phyloP scores from a whole-genome alignment of 2,797 vertebrate genomes.

The Melanotaenia pygmaea region DNA sequence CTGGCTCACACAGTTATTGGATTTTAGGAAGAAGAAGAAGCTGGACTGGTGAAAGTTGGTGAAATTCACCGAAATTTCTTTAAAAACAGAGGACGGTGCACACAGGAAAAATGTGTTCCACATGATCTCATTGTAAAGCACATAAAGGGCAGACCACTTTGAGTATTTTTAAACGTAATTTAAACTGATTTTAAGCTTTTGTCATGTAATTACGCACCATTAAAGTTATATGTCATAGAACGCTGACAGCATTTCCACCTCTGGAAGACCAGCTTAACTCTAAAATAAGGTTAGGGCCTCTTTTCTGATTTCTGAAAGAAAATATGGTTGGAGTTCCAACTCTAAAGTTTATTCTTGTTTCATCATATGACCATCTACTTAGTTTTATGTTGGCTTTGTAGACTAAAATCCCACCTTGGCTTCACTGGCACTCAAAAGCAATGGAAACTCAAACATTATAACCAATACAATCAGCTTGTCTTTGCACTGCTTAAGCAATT shows the following conservation, averaged over 20 bases:
- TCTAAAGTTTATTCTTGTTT: not conserved
- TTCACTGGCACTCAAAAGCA: too few species aligned
- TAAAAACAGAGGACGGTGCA: not conserved
- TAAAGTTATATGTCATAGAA: not conserved
- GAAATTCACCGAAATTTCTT: constrained; percentile 14
- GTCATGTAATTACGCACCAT: not conserved
- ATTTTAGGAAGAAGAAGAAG: constrained; percentile 15
- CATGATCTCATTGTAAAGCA: too few species aligned
- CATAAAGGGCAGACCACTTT: too few species aligned
- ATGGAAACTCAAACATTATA: too few species aligned
- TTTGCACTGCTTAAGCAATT: too few species aligned
- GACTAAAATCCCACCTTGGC: too few species aligned
- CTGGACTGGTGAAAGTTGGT: not conserved
- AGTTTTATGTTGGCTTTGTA: too few species aligned
- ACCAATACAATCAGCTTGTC: too few species aligned
- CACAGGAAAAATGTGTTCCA: not conserved
- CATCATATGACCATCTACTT: not conserved
- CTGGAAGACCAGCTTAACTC: not conserved
- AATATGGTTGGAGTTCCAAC: not conserved
- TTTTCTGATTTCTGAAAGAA: not conserved
- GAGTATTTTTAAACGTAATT: too few species aligned
- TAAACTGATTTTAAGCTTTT: too few species aligned
- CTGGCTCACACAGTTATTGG: constrained; percentile 16
- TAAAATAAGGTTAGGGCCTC: not conserved
- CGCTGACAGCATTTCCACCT: not conserved